Base-by-base conservation (phyloP, 2,113 vertebrate species). In the Cyanoramphus novaezelandiae region DNA sequence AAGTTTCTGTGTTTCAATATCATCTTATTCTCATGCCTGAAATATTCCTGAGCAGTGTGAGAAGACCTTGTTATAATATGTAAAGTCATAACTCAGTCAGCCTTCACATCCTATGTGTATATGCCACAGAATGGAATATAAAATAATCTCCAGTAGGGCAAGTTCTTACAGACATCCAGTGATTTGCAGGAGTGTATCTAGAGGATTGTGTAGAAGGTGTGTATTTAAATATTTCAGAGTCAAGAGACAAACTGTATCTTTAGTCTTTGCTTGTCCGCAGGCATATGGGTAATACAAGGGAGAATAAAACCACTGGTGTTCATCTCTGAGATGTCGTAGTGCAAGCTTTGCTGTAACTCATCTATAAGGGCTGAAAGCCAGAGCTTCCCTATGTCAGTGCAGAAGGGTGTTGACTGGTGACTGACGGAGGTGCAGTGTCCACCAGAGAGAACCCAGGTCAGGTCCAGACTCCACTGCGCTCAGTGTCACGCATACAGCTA, bases 221-320 rank as follows among this genome's bases (percentile, higher is more conserved):
- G 31, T 57, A 95, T 94, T 93, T 95, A 94, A 96, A 95, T 95
- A 95, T 93, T 91, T 82, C 97, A 77, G 81, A 91, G 68, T 71
- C 49, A 69, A 79, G 85, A 96, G 82, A 82, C 23, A 92, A 91
- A 55, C 53, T 68, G 23, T 85, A 4, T 81, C 65, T 91, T 88
- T 65, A 88, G 67, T 72, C 3, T 75, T 46, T 63, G 28, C 47
- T 74, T 93, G 86, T 35, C 67, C 76, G 84, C 41, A 78, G 74
- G 77, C 52, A 1, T 14, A 0, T 7, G 63, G 70, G 67, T 90
- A 91, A 23, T 71, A 43, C 47, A 35, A 41, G 63, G 41, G 59
- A 74, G 65, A 57, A n/a, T 67, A 72, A 81, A 74, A 68, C 65
- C 35, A 2, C 41, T 43, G 62, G 44, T 49, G 57, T 83, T 53